Conservation (phyloP, 2,888 invertebrate genomes). For the Mythimna albipuncta region DNA sequence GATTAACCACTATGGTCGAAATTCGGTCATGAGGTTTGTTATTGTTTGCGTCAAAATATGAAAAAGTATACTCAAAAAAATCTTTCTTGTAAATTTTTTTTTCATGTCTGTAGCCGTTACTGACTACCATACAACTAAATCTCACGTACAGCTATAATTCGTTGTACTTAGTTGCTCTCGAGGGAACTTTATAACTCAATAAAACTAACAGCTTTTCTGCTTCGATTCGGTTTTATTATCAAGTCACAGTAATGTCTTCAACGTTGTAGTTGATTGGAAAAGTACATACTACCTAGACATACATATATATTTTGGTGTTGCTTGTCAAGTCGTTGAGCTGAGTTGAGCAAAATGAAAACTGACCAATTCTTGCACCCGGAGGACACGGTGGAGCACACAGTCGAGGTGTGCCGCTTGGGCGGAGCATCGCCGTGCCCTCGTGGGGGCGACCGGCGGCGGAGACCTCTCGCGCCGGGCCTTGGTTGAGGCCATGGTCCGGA, state of each 20-base stretch:
- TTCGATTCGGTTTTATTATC: conserved; percentile 39
- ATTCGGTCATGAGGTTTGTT: no score
- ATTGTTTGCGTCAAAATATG: no score
- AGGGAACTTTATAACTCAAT: conserved; percentile 46
- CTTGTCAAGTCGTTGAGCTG: no score
- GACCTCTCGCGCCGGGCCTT: no score
- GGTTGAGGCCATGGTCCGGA: no score
- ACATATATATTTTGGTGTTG: not conserved
- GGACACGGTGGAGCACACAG: no score
- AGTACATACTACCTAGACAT: not conserved
- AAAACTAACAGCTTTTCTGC: conserved; percentile 51
- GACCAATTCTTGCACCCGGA: no score
- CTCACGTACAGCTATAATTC: conserved; percentile 27
- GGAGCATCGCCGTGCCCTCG: no score
- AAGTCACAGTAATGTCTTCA: conserved; percentile 24
- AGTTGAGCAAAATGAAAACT: no score
- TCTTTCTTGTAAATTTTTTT: not conserved
- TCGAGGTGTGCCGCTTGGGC: no score
- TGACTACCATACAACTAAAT: conserved; percentile 9
- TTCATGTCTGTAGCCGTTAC: not conserved
- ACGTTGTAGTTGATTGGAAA: conserved; percentile 21
- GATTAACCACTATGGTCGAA: no score
- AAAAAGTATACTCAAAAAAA: not conserved
- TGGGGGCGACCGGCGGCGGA: no score
- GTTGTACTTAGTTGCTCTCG: conserved; percentile 29